Percentiles rank a stretch among this genome's conserved stretches.
These are phyloP conservation scores for Neotoma lepida DNA, from an alignment of 2,113 vertebrate genomes.

Conservation along the genomic window DNA sequence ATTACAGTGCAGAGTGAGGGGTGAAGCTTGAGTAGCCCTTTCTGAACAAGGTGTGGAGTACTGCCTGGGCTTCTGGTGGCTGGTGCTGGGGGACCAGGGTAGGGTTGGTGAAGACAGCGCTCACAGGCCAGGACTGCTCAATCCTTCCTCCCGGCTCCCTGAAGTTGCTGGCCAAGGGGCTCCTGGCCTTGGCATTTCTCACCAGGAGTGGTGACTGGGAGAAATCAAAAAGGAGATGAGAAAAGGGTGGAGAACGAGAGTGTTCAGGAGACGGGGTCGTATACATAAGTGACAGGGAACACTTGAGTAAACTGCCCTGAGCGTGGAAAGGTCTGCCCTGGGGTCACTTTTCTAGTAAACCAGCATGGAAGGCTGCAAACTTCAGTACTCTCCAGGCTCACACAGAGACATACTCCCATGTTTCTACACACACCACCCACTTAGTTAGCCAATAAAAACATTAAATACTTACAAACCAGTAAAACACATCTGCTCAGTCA, in stretches of 20 bases:
- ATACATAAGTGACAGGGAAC: background rate
- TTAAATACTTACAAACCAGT: background rate
- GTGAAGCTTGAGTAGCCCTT: background rate
- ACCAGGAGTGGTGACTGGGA: background rate
- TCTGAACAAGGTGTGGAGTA: background rate
- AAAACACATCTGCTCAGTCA: background rate
- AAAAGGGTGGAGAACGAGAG: background rate
- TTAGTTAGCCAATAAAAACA: conserved; percentile 1
- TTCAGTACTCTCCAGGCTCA: background rate
- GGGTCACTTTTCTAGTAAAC: background rate
- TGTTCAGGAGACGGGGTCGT: background rate
- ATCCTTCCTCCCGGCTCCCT: background rate
- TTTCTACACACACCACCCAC: background rate
- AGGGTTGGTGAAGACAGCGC: background rate
- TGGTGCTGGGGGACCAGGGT: background rate
- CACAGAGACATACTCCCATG: background rate
- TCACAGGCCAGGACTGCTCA: background rate
- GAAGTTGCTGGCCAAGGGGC: background rate
- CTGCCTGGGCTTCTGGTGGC: background rate
- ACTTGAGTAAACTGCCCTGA: background rate
- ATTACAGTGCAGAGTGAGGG: background rate
- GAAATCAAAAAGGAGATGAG: background rate
- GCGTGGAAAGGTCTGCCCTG: background rate
- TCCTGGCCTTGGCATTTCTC: background rate
- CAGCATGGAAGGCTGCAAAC: background rate